Evolutionary conservation across 2,888 invertebrate genomes (phyloP), one percentile per base, ranked within the genome.

Genomic region (Pilophorus perplexus): DNA sequence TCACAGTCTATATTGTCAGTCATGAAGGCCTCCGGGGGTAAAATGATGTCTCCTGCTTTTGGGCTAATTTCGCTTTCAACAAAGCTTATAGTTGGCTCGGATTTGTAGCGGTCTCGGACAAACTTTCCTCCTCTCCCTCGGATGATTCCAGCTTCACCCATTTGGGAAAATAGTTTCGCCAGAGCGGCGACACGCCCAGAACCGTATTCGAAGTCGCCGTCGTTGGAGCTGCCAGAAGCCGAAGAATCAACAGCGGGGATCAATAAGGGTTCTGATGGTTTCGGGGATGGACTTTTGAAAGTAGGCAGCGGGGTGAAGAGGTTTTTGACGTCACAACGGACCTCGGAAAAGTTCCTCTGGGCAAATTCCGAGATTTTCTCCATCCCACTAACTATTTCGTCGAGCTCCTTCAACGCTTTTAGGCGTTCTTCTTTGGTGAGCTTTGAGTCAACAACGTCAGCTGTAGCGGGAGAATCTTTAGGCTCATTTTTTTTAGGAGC

Each of bases 131-230:
- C 66, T 48, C 64, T 66, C 75, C 74, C 71, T 75, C 76, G 64
- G 8, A 77, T 77, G 8, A 77, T 66, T 2, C 77, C 78, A 0
- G 77, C 75, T 10, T 77, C 77, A 1, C 77, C 78, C 16, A 79
- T 75, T 40, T 76, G 74, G 0, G 79, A 78, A 64, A 88, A 89
- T 75, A 85, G 87, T 74, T 85, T 84, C 0, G 87, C 81, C 67
- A 89, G 78, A 40, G 85, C 86, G 67, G 85, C 86, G 0, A 89
- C 88, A 75, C 85, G 83, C 1, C 87, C 87, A 67, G 82, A 82
- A 0, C 86, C 85, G 18, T 86, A 72, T 46, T 72, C 71, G 55
- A 72, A 82, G 48, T 69, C 68, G 42, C 67, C 69, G 4, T 68
- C 65, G 44, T 68, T 66, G 8, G 68, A 68, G 27, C 64, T 64